phyloP scores from a whole-genome alignment of 2,113 vertebrate species.

The Grammatotria lemairii region DNA sequence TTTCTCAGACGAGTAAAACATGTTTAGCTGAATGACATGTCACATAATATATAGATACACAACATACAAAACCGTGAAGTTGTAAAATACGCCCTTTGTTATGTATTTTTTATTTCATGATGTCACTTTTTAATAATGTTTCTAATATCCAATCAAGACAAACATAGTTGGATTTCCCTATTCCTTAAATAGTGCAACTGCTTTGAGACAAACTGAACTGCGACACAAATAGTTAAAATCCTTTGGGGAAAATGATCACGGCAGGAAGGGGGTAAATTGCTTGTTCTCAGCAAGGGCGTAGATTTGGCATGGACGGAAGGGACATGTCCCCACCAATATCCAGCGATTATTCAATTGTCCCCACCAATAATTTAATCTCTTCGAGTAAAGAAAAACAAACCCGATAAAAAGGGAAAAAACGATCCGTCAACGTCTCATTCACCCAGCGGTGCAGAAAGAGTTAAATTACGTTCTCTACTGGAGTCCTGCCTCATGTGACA shows the following conservation, averaged over 20 bases:
- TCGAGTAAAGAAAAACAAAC: not conserved
- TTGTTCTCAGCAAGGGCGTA: rapidly evolving
- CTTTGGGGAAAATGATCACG: not conserved
- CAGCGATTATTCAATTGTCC: not conserved
- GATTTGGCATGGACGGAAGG: not conserved
- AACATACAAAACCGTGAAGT: not conserved
- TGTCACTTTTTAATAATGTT: not conserved
- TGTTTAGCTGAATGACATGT: not conserved
- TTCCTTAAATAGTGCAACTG: not conserved
- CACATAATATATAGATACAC: not conserved
- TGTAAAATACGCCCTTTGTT: not conserved
- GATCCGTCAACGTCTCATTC: not conserved
- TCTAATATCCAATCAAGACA: not conserved
- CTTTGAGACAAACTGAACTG: not conserved
- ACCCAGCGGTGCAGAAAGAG: not conserved
- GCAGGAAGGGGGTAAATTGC: not conserved
- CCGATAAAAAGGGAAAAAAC: not conserved
- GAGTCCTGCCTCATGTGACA: not conserved
- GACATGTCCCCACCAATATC: not conserved
- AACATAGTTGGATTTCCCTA: no score
- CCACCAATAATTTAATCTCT: not conserved
- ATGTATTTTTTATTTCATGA: not conserved
- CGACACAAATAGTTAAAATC: not conserved
- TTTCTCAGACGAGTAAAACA: not conserved
- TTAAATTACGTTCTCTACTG: not conserved